These are phyloP conservation scores for Aeoliscus strigatus DNA, from an alignment of 2,797 vertebrate genomes.

Conservation along the genomic window DNA sequence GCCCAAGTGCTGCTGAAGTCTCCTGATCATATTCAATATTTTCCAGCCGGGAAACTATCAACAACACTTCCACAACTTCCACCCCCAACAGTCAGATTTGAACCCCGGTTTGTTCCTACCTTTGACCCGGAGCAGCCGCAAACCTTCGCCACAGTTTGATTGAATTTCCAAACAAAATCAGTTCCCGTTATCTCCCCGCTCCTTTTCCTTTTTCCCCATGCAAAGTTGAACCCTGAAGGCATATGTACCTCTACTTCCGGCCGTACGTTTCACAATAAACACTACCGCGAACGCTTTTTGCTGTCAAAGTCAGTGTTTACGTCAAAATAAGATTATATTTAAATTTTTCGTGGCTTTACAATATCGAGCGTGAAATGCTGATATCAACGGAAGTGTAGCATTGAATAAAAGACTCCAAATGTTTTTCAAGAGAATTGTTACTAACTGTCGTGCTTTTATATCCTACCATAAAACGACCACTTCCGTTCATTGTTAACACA, in stretches of 20 bases:
- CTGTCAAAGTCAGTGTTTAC: too few relatives aligned
- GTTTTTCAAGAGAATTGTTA: fast-evolving
- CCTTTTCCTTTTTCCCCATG: constrained; percentile 10
- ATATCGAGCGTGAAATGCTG: too few relatives aligned
- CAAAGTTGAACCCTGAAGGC: constrained; percentile 9
- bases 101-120: constrained; percentile 24
- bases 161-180: constrained; percentile 27
- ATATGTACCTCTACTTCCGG: neutral
- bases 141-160: neutral
- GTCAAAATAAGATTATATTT: too few relatives aligned
- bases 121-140: neutral
- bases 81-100: neutral
- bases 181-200: constrained; percentile 51
- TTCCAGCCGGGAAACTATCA: constrained; percentile 14
- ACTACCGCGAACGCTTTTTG: neutral
- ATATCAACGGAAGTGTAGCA: fast-evolving
- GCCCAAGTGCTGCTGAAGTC: constrained; percentile 39
- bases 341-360: neutral
- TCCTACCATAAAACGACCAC: fast-evolving
- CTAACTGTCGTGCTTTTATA: constrained; percentile 7
- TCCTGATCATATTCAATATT: constrained; percentile 37
- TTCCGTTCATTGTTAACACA: constrained; percentile 13
- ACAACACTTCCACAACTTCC: constrained; percentile 6
- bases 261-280: constrained; percentile 29
- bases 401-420: neutral